phyloP scores from a whole-genome alignment of 35 echinoderm and acorn worm genomes.

The Patiria miniata region DNA sequence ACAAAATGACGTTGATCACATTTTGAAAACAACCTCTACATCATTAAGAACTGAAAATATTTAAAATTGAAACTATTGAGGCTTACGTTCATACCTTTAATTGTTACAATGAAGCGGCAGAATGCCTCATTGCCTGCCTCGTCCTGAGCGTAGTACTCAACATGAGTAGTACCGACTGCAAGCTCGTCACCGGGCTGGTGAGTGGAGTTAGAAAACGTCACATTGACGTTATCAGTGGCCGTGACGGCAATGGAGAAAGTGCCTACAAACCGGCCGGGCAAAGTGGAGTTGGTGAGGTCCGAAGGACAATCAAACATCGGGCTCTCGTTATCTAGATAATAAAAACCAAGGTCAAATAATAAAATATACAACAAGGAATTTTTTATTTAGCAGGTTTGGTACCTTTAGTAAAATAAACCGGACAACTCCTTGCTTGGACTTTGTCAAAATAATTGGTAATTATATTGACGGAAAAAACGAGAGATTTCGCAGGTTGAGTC shows the following conservation, averaged over 20 bases:
- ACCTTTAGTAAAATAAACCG: too few relatives aligned
- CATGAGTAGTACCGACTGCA: neutral
- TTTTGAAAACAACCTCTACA: too few relatives aligned
- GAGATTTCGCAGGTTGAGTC: too few relatives aligned
- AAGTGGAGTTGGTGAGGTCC: conserved; percentile 28
- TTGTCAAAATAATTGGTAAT: too few relatives aligned
- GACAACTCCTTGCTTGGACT: too few relatives aligned
- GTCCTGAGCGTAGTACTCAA: conserved; percentile 25
- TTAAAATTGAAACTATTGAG: too few relatives aligned
- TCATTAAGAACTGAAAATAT: too few relatives aligned
- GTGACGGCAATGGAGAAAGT: neutral
- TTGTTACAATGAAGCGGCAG: conserved; percentile 12
- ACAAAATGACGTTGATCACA: too few relatives aligned
- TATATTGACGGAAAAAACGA: too few relatives aligned
- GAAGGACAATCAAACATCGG: conserved; percentile 31
- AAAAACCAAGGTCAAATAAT: too few relatives aligned
- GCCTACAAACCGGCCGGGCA: conserved; percentile 14
- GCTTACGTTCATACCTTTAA: conserved; percentile 25
- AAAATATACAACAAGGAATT: too few relatives aligned
- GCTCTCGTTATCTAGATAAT: conserved; percentile 38
- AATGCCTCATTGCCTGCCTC: neutral
- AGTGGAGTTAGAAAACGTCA: conserved; percentile 2
- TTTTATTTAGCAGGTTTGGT: too few relatives aligned
- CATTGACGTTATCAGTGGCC: conserved; percentile 34
- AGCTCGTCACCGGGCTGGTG: neutral